Conservation (phyloP, 2,113 vertebrate genomes). For the Grammomys dolichurus region DNA sequence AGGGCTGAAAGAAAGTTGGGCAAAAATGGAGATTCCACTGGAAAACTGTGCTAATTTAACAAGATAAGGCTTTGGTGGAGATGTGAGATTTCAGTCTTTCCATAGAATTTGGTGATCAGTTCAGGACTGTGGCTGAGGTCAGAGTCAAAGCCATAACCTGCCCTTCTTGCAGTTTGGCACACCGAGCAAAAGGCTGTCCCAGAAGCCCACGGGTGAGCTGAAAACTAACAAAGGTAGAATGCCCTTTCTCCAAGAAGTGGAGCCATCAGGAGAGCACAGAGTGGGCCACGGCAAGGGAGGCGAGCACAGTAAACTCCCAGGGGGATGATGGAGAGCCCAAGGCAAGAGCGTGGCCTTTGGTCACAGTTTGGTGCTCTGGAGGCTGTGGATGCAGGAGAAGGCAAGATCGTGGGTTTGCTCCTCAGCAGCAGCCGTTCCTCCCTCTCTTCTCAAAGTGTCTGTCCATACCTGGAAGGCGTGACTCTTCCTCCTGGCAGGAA, state of each 20-base stretch:
- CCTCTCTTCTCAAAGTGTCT: conserved; percentile 63
- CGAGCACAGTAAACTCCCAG: conserved; percentile 26
- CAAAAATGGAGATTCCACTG: neutral
- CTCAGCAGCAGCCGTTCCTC: conserved; percentile 1
- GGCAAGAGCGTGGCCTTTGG: conserved; percentile 39
- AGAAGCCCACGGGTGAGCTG: conserved; percentile 59
- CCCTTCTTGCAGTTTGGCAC: neutral
- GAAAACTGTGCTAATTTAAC: conserved; percentile 24
- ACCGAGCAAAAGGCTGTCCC: conserved; percentile 36
- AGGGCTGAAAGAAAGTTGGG: neutral
- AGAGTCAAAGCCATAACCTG: conserved; percentile 51
- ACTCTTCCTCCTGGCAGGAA: conserved; percentile 14
- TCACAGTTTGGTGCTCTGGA: conserved; percentile 78
- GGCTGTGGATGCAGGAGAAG: conserved; percentile 71
- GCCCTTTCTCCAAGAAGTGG: conserved; percentile 64
- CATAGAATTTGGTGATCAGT: conserved; percentile 67
- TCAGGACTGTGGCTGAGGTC: conserved; percentile 73
- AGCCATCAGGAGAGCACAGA: conserved; percentile 64
- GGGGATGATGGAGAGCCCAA: neutral
- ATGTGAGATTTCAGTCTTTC: conserved; percentile 53
- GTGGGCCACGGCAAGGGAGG: conserved; percentile 53
- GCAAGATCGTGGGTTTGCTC: conserved; percentile 61
- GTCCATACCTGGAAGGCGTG: conserved; percentile 65
- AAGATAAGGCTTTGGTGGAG: conserved; percentile 42
- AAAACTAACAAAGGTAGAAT: conserved; percentile 56